Conservation (phyloP, 2,888 invertebrate genomes). For the Stenolophus ochropezus region DNA sequence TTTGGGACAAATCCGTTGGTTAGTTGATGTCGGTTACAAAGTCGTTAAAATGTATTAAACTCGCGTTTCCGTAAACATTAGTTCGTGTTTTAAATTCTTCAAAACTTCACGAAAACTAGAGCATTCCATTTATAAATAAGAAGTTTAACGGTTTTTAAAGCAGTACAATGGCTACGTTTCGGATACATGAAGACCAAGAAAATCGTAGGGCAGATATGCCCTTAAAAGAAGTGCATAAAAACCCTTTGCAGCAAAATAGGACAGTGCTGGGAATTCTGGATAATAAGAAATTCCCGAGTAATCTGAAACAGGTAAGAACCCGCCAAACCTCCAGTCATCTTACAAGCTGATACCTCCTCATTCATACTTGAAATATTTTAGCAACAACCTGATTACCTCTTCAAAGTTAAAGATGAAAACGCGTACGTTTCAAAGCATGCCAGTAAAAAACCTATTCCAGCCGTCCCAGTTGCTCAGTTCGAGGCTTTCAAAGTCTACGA, state of each 20-base stretch:
- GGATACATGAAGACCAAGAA: slow-evolving; percentile 87
- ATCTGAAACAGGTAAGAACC: slow-evolving; percentile 67
- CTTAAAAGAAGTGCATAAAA: slow-evolving; percentile 74
- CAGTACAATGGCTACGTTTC: slow-evolving; percentile 81
- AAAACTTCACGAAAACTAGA: not conserved
- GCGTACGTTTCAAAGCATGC: slow-evolving; percentile 65
- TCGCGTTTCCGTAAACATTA: slow-evolving; percentile 3
- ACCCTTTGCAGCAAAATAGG: slow-evolving; percentile 77
- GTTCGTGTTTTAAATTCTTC: not conserved
- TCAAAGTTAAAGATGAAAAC: slow-evolving; percentile 70
- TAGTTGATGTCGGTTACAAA: slow-evolving; percentile 55
- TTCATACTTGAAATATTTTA: not conserved
- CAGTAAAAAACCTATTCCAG: slow-evolving; percentile 69
- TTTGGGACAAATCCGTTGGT: slow-evolving; percentile 62
- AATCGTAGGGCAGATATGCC: slow-evolving; percentile 75
- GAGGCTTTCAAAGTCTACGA: slow-evolving; percentile 87
- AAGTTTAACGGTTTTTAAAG: not conserved
- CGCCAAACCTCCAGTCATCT: slow-evolving; percentile 68
- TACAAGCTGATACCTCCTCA: not conserved
- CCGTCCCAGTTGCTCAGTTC: slow-evolving; percentile 81
- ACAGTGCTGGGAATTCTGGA: slow-evolving; percentile 80
- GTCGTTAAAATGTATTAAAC: slow-evolving; percentile 53
- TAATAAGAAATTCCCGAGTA: slow-evolving; percentile 73
- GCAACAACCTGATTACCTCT: slow-evolving; percentile 40
- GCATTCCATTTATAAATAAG: not conserved